Base-by-base conservation (phyloP, 2,888 invertebrate species). In the Linnaemya vulpina region DNA sequence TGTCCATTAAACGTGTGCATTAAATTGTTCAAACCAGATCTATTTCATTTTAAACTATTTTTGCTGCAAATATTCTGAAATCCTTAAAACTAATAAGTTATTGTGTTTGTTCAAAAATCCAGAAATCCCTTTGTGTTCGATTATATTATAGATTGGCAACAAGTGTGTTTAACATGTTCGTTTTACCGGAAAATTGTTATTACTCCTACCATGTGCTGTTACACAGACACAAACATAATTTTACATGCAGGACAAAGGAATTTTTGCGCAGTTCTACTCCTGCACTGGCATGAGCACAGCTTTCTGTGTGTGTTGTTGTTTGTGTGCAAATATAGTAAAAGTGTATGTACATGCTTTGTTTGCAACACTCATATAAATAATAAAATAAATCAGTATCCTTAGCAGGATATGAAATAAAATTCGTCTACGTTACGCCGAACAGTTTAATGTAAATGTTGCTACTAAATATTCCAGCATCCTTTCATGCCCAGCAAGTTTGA, bases 181-280 rank as follows among this genome's bases (percentile, higher is more conserved):
- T 81, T 81, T 75, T 80, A 78, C 74, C 83, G 78, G 85, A 83
- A 87, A 87, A 87, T 85, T 83, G 71, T 81, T 87, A 83, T 87
- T 87, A 78, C 81, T 81, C 83, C 77, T 84, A 84, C 76, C 84
- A 53, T 58, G 63, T 84, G 65, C 38, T 17, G 20, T n/a, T 40
- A 22, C 38, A n/a, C 3, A 58, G n/a, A 25, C 35, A 51, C 35
- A 49, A 11, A 35, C n/a, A 20, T 51, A 67, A 17, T 38, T 3
- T 17, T 13, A 67, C 17, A 35, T 11, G 35, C 10, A 63, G 10
- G 20, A n/a, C 43, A 75, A 22, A 17, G n/a, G 38, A 20, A 35
- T 10, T 49, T 40, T 35, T n/a, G 7, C 30, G n/a, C 60, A 73
- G 13, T 3, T 22, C n/a, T 35, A 49, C 25, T 46, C 25, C 11